Evolutionary conservation across 30 jellyfish, hydroid and myxozoan species (phyloP), one percentile per base, ranked within the genome.

Genomic region (Rhopilema esculentum): DNA sequence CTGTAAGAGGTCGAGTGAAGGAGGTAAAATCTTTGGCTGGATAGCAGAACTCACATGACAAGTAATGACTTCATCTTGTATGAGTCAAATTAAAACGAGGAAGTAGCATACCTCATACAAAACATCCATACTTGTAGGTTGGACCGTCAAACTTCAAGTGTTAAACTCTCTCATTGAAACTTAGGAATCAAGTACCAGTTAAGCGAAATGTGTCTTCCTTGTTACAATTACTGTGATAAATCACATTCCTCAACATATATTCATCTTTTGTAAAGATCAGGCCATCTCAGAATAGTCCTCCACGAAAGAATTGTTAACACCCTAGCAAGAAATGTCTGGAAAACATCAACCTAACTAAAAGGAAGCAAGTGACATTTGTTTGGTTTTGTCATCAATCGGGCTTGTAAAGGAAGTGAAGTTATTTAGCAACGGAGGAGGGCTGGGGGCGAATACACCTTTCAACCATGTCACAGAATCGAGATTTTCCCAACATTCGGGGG

Each of bases 81-180:
- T 66, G 77, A 23, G 32, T 23, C 33, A 32, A 66, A 21, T 23
- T 20, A 23, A 32, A 19, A 66, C 33, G 50, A 66, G 88, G 68
- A 80, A 66, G 28, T 17, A 20, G 31, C 82, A 71, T 80, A 80
- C 90, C 90, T 80, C 90, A 51, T 64, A 53, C 29, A 80, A 72
- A 32, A 80, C 90, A 80, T 80, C 90, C 90, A 80, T 80, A 20
- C 76, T 80, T 27, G 12, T 12, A 29, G 32, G 26, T 62, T 57
- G 0, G 16, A 0, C 24, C 50, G 22, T 29, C 49, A 29, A 15
- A 29, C 30, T 31, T 40, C 72, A n/a, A 49, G 18, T 0, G 49
- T 26, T 30, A 22, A 8, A 12, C 83, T 6, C 33, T 72, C 16
- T 16, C 6, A 4, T 66, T 0, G n/a, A 15, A 30, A 24, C 20